Conservation (phyloP, 2,888 invertebrate species). For the Clanis bilineata region DNA sequence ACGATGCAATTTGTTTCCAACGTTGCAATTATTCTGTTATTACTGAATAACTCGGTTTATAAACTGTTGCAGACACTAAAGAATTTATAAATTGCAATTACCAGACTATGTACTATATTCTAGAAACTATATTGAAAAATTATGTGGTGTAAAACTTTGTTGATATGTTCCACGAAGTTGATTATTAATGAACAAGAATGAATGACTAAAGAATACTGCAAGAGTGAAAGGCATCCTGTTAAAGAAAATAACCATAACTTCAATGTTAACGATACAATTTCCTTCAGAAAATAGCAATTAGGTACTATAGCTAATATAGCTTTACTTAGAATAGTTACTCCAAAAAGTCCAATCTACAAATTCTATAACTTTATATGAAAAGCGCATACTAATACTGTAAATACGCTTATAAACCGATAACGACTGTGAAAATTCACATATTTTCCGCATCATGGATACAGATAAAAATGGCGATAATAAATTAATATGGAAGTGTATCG, state of each 20-base stretch:
- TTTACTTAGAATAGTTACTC: too few species aligned
- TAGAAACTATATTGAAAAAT: neutral
- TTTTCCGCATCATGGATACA: neutral
- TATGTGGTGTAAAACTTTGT: neutral
- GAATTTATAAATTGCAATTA: neutral
- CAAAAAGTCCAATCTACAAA: too few species aligned
- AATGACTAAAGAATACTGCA: neutral
- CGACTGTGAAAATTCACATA: neutral
- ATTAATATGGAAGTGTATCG: neutral
- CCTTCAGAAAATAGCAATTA: neutral
- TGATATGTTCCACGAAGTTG: too few species aligned
- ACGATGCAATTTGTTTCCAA: constrained; percentile 6
- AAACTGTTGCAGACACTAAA: constrained; percentile 6
- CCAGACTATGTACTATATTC: neutral
- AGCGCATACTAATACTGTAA: too few species aligned
- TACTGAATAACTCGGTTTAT: neutral
- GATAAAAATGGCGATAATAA: constrained; percentile 1
- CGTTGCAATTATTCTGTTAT: constrained; percentile 1
- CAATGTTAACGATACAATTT: neutral
- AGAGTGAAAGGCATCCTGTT: neutral
- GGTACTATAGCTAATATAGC: too few species aligned
- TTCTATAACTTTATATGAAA: too few species aligned
- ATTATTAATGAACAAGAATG: neutral
- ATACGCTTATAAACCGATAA: neutral
- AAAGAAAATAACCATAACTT: neutral